phyloP scores from a whole-genome alignment of 1,140 invertebrate genomes.

The Atta colombica region DNA sequence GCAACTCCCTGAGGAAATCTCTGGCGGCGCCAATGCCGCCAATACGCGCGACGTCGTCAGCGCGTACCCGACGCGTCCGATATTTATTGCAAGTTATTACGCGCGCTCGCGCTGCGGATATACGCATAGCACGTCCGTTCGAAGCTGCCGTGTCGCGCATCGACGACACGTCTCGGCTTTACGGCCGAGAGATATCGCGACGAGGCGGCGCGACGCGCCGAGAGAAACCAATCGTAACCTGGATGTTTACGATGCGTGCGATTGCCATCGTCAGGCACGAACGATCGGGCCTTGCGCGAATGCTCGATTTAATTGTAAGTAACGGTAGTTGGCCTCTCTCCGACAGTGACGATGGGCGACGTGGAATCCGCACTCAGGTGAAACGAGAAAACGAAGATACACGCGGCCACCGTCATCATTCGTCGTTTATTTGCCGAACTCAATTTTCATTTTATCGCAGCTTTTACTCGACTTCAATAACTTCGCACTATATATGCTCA shows the following conservation, averaged over 20 bases:
- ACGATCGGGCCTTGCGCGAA: conserved; percentile 27
- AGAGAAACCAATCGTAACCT: conserved; percentile 46
- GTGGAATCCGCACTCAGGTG: background rate
- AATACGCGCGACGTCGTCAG: conserved; percentile 30
- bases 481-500: background rate
- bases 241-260: conserved; percentile 57
- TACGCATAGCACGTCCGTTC: conserved; percentile 15
- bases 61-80: conserved; percentile 21
- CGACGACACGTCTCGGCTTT: conserved; percentile 41
- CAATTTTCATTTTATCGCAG: conserved; percentile 25
- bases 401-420: background rate
- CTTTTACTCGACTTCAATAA: background rate
- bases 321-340: conserved; percentile 33
- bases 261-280: conserved; percentile 57
- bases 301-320: conserved; percentile 55
- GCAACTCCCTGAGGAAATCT: conserved; percentile 7
- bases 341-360: background rate
- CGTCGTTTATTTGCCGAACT: background rate
- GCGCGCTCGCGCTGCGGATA: conserved; percentile 31
- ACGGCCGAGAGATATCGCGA: conserved; percentile 42
- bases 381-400: conserved; percentile 23
- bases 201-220: conserved; percentile 12
- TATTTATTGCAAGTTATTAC: conserved; percentile 59
- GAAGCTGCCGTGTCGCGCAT: conserved; percentile 10
- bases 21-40: conserved; percentile 26